phyloP scores from a whole-genome alignment of 2,888 invertebrate species.

The Choristoneura rosaceana region DNA sequence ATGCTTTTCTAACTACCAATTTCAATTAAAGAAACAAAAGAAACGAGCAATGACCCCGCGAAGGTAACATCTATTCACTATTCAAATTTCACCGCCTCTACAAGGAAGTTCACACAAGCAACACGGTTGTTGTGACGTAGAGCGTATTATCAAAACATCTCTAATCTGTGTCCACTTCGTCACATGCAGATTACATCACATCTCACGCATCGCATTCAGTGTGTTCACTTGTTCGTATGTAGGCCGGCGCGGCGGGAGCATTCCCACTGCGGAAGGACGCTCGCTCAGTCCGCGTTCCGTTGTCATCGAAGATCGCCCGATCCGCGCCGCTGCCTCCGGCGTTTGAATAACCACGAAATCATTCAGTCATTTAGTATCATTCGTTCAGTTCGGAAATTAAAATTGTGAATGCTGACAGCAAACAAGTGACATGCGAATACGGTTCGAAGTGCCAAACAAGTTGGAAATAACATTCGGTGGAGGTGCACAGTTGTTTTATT shows the following conservation, averaged over 20 bases:
- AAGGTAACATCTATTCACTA: not conserved
- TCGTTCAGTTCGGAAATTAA: constrained; percentile 51
- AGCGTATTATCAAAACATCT: constrained; percentile 57
- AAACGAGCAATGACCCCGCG: not conserved
- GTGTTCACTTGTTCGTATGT: constrained; percentile 61
- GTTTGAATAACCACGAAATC: constrained; percentile 47
- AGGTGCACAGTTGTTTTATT: constrained; percentile 65
- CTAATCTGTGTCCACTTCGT: constrained; percentile 68
- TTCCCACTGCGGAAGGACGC: constrained; percentile 78
- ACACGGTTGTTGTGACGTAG: constrained; percentile 58
- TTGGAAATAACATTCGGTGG: constrained; percentile 82
- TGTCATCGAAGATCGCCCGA: constrained; percentile 74
- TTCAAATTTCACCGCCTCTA: not conserved
- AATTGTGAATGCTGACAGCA: constrained; percentile 54
- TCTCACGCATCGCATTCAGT: constrained; percentile 62
- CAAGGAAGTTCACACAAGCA: constrained; percentile 23
- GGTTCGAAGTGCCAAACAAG: constrained; percentile 82
- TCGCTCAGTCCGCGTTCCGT: constrained; percentile 66
- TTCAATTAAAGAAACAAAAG: not conserved
- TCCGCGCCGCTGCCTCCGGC: constrained; percentile 65
- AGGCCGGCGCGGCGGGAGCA: constrained; percentile 82
- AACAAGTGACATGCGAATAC: constrained; percentile 78
- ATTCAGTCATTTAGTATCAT: constrained; percentile 13
- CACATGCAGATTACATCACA: constrained; percentile 79
- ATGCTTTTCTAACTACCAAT: not conserved